phyloP scores from a whole-genome alignment of 2,888 invertebrate genomes.

The Drosophila atripex region DNA sequence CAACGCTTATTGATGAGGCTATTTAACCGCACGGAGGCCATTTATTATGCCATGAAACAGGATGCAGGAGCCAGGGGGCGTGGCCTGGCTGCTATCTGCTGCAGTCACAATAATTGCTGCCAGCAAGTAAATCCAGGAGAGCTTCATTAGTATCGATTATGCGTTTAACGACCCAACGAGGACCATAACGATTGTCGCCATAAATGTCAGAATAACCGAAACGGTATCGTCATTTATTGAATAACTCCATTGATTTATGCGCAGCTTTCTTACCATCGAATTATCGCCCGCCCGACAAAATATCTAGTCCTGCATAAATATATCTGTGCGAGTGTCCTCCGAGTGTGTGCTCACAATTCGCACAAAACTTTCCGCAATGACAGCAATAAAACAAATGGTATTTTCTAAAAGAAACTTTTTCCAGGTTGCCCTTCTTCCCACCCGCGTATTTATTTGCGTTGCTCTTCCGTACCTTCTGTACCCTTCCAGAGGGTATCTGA shows the following conservation, averaged over 20 bases:
- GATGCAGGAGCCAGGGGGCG: slow-evolving; percentile 24
- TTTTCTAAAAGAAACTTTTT: slow-evolving; percentile 69
- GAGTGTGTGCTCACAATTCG: slow-evolving; percentile 63
- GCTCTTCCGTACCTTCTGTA: neutral
- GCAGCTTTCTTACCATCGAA: slow-evolving; percentile 16
- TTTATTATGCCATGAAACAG: slow-evolving; percentile 64
- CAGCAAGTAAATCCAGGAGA: slow-evolving; percentile 69
- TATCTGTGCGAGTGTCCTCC: slow-evolving; percentile 7
- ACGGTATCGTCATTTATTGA: slow-evolving; percentile 63
- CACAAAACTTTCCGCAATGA: slow-evolving; percentile 59
- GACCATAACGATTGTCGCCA: slow-evolving; percentile 70
- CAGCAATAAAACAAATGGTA: slow-evolving; percentile 74
- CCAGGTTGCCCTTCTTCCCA: slow-evolving; percentile 32
- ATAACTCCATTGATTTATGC: slow-evolving; percentile 73
- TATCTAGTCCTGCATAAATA: slow-evolving; percentile 6
- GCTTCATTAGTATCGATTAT: slow-evolving; percentile 76
- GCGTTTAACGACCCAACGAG: slow-evolving; percentile 64
- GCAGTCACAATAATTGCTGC: slow-evolving; percentile 70
- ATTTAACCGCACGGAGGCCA: slow-evolving; percentile 60
- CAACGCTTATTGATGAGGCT: slow-evolving; percentile 59
- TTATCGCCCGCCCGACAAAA: neutral
- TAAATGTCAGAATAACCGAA: slow-evolving; percentile 66
- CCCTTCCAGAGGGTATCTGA: neutral
- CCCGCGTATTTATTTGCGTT: neutral
- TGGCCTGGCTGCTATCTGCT: slow-evolving; percentile 24